Percentiles rank a stretch among this genome's conserved stretches.
Evolutionary conservation across 2,113 vertebrate genomes (phyloP).

Genomic region (Anas platyrhynchos): DNA sequence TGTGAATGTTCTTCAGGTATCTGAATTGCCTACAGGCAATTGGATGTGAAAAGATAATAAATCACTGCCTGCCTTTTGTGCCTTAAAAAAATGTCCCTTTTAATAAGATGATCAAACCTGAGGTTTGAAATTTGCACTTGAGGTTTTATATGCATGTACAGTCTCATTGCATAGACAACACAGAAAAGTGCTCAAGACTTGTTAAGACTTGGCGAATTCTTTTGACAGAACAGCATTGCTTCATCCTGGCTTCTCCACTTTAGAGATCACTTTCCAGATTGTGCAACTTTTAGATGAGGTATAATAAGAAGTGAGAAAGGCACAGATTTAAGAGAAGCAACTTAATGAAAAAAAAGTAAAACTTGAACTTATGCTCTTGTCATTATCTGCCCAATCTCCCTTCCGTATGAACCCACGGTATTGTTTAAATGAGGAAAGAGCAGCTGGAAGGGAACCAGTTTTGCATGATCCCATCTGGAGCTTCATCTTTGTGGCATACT

Average conservation of each 20-base stretch:
- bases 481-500: conserved; percentile 31
- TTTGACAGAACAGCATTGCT: conserved; percentile 10
- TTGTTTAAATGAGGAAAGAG: conserved; percentile 51
- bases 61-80: not conserved
- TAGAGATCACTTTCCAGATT: conserved; percentile 21
- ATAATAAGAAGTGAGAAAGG: conserved; percentile 37
- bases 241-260: not conserved
- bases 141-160: not conserved
- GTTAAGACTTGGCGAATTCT: not conserved
- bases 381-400: conserved; percentile 38
- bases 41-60: conserved; percentile 42
- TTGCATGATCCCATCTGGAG: conserved; percentile 63
- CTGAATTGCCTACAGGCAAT: conserved; percentile 16
- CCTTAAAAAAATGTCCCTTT: not conserved
- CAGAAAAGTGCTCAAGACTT: not conserved
- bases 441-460: conserved; percentile 50
- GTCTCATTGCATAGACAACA: not conserved
- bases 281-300: not conserved
- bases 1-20: not conserved
- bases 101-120: conserved; percentile 16
- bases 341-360: conserved; percentile 3
- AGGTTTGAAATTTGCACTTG: conserved; percentile 13
- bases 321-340: conserved; percentile 19
- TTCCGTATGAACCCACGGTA: not conserved
- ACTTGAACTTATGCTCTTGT: conserved; percentile 14